Evolutionary conservation across 1,140 invertebrate genomes (phyloP), one percentile per base, ranked within the genome.

Genomic region (Battus philenor): DNA sequence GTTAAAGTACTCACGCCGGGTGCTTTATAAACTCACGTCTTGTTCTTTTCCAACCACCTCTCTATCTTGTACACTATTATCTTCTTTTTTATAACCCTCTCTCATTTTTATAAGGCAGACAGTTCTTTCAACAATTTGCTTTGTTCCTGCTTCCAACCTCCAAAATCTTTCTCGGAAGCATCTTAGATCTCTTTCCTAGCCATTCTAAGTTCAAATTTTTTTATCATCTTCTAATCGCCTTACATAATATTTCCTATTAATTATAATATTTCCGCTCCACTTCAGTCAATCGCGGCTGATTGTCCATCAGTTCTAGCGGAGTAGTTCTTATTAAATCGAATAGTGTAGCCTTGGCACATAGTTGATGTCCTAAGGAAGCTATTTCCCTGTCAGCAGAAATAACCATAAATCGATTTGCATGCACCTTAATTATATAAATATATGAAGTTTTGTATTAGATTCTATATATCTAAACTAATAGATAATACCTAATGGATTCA

Each of bases 311-410:
- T 72, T 97, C 93, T 48, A 98, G 86, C 39, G 99, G 87, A 39
- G 92, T 92, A 85, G 99, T 97, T 1, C 97, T 95, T 32, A 98
- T 86, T 49, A 96, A 91, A 81, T 98, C 97, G 80, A 98, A 98
- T 26, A 99, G 82, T 39, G 91, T 90, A 26, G 94, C 94, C 58
- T 84, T 87, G 48, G 93, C 89, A 67, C 90, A 90, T 45, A 94
- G 84, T 57, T 91, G 90, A 68, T 95, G 91, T 65, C 93, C 81
- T 50, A 79, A 24, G 0, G 81, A 82, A 1, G 81, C 75, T 7
- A 77, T 85, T 54, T 85, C 94, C 29, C 92, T 93, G 0, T 87
- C 88, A 65, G 91, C 90, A 8, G 90, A 90, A 27, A 91, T 90
- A 20, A 95, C 89, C 44, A 98, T 97, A 63, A 98, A 98, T 4